Evolutionary conservation across 2,888 invertebrate genomes (phyloP).

Genomic region (Alviniconcha strummeri): DNA sequence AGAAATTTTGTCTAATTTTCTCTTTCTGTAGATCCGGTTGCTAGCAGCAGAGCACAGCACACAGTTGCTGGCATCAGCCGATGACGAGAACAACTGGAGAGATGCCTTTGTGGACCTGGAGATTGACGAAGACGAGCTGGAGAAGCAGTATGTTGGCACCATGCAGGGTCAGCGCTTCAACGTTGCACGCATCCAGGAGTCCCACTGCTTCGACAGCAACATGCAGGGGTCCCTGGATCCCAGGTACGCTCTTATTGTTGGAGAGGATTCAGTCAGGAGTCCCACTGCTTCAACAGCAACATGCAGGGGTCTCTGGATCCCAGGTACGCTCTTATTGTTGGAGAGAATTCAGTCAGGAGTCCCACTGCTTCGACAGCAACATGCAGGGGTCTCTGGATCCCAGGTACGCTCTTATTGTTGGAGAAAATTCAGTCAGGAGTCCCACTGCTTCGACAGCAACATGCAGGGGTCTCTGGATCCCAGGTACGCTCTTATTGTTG

Average conservation of each 20-base stretch:
- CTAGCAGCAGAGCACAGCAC: conserved; percentile 17
- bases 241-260: conserved; percentile 27
- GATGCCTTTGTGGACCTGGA: conserved; percentile 20
- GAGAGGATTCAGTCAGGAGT: too few species aligned
- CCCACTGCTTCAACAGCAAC: too few species aligned
- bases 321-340: too few species aligned
- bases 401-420: too few species aligned
- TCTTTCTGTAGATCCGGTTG: conserved; percentile 12
- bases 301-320: too few species aligned
- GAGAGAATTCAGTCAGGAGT: too few species aligned
- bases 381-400: too few species aligned
- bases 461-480: conserved; percentile 32
- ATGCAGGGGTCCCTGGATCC: conserved; percentile 34
- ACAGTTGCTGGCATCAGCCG: neutral
- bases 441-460: conserved; percentile 40
- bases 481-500: too few species aligned
- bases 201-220: conserved; percentile 40
- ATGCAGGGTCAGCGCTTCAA: conserved; percentile 32
- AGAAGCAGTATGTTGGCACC: conserved; percentile 28
- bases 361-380: too few species aligned
- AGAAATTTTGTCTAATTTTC: too few species aligned
- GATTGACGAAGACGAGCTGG: conserved; percentile 29
- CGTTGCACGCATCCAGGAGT: conserved; percentile 33
- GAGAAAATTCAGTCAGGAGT: conserved; percentile 32
- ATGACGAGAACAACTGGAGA: conserved; percentile 29